phyloP scores from a whole-genome alignment of 2,797 vertebrate genomes.

The Urocyon cinereoargenteus region DNA sequence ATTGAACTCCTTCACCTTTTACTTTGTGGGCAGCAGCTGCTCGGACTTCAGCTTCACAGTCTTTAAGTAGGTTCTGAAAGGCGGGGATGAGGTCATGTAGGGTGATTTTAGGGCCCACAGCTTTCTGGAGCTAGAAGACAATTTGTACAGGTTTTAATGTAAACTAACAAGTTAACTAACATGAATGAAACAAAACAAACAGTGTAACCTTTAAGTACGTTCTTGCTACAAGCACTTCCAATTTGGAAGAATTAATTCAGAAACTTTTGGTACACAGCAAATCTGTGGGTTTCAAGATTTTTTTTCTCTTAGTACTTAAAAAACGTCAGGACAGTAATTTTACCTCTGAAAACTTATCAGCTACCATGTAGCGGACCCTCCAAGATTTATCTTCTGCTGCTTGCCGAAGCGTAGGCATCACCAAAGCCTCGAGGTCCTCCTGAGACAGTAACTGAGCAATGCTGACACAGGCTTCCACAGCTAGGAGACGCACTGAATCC shows the following conservation, averaged over 20 bases:
- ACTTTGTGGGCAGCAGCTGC: conserved; percentile 89
- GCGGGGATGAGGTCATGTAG: conserved; percentile 88
- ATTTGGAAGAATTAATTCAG: conserved; percentile 11
- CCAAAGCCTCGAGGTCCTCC: conserved; percentile 93
- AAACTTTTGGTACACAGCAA: background rate
- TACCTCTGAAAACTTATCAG: conserved; percentile 90
- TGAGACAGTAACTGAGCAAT: conserved; percentile 94
- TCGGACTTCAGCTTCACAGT: conserved; percentile 90
- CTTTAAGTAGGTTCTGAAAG: conserved; percentile 91
- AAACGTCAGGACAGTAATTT: conserved; percentile 7
- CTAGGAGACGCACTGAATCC: conserved; percentile 94
- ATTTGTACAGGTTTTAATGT: conserved; percentile 35
- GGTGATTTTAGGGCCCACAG: conserved; percentile 89
- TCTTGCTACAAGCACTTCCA: background rate
- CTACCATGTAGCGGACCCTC: conserved; percentile 90
- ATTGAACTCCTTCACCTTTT: conserved; percentile 85
- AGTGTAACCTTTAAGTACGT: background rate
- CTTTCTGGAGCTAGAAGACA: conserved; percentile 88
- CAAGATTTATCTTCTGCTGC: conserved; percentile 90
- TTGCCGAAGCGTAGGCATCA: conserved; percentile 91
- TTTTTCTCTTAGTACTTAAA: conserved; percentile 27
- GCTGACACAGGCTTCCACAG: conserved; percentile 95
- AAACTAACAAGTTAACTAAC: conserved; percentile 16
- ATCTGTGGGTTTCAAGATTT: background rate
- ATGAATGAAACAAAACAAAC: background rate